Conservation (phyloP, 2,113 vertebrate genomes). For the Chauna torquata region DNA sequence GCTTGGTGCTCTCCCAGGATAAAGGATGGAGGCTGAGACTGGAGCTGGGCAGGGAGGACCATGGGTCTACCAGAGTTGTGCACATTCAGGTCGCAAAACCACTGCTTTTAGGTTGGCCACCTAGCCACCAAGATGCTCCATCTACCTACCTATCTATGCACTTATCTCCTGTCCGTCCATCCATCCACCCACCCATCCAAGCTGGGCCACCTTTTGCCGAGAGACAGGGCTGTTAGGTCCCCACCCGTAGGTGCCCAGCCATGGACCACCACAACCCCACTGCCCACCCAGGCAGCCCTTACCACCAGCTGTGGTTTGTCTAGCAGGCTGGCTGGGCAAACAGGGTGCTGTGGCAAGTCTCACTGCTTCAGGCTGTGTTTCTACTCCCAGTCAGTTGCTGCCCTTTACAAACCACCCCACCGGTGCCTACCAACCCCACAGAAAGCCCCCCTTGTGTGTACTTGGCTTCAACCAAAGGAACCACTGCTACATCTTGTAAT, state of each 20-base stretch:
- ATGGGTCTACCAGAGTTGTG: not conserved
- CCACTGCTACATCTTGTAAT: not conserved
- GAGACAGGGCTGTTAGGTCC: no score
- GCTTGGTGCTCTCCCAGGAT: not conserved
- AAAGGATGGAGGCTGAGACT: not conserved
- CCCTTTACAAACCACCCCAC: not conserved
- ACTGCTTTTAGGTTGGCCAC: not conserved
- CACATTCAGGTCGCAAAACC: not conserved
- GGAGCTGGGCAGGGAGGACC: not conserved
- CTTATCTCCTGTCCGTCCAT: not conserved
- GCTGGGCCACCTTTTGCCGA: not conserved
- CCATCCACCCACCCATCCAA: not conserved
- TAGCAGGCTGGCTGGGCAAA: not conserved
- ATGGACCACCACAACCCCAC: not conserved
- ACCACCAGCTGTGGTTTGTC: not conserved
- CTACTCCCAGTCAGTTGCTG: not conserved
- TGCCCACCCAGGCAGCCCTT: not conserved
- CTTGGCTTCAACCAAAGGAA: not conserved
- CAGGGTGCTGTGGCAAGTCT: not conserved
- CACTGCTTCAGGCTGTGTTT: not conserved
- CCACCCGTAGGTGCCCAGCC: accelerated
- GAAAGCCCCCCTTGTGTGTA: accelerated
- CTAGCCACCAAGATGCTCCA: not conserved
- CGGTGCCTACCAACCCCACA: not conserved
- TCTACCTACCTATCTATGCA: not conserved